Evolutionary conservation across 2,113 vertebrate species (phyloP).

Genomic region (Coryphaenoides rupestris): DNA sequence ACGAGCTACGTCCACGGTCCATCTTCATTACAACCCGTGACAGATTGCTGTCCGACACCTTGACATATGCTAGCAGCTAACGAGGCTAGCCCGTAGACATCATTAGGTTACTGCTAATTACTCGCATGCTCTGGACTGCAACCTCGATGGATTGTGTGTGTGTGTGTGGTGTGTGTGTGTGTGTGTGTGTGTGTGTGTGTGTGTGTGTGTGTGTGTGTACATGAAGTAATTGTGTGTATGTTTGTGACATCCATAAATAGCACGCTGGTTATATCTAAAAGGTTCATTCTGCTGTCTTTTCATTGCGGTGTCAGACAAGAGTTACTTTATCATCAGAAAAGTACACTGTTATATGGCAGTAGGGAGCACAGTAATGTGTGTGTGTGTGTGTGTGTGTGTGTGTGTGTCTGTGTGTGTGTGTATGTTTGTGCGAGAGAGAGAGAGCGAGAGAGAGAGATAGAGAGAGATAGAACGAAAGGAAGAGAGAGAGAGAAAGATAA

Average conservation of each 20-base stretch:
- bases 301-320: no score
- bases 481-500: not conserved
- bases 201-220: not conserved
- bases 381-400: no score
- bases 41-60: slow-evolving; percentile 64
- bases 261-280: not conserved
- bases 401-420: no score
- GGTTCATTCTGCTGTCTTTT: no score
- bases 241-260: slow-evolving; percentile 21
- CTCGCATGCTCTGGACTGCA: slow-evolving; percentile 37
- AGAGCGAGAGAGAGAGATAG: not conserved
- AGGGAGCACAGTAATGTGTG: no score
- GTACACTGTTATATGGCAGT: no score
- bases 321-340: no score
- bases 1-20: no score
- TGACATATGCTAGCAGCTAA: slow-evolving; percentile 73
- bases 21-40: slow-evolving; percentile 57
- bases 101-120: slow-evolving; percentile 46
- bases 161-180: slow-evolving; percentile 6
- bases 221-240: not conserved
- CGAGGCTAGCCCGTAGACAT: slow-evolving; percentile 63
- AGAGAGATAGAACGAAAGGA: not conserved
- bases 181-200: slow-evolving; percentile 2
- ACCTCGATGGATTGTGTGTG: slow-evolving; percentile 12
- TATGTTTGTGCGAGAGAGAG: not conserved